These are phyloP conservation scores for Tringa solitaria DNA, from an alignment of 2,113 vertebrate species.

Conservation along the genomic window DNA sequence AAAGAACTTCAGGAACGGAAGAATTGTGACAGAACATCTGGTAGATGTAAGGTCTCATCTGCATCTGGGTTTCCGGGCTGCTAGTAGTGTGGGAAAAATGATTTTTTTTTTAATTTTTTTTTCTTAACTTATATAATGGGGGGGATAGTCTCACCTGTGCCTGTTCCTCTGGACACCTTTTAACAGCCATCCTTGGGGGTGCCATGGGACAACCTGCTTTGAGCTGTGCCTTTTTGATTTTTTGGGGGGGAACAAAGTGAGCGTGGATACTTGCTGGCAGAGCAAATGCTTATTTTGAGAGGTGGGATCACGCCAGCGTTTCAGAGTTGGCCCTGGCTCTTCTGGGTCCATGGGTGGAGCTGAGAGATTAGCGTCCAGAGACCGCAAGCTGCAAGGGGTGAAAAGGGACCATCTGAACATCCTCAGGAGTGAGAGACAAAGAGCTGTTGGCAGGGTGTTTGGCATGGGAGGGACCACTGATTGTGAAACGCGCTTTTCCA, in stretches of 20 bases:
- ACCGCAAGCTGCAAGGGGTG: neutral
- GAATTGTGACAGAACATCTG: neutral
- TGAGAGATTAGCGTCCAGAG: neutral
- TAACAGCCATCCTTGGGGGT: neutral
- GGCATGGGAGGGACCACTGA: constrained; percentile 12
- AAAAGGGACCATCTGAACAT: neutral
- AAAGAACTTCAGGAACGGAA: neutral
- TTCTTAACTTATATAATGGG: accelerated
- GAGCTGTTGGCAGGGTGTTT: neutral
- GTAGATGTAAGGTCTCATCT: neutral
- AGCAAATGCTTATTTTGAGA: neutral
- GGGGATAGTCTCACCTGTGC: neutral
- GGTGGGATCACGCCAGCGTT: accelerated
- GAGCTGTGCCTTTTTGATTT: neutral
- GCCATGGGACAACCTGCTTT: neutral
- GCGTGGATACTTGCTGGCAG: accelerated
- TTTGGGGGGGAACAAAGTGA: neutral
- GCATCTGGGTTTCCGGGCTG: neutral
- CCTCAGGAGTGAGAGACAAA: neutral
- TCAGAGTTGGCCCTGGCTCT: neutral
- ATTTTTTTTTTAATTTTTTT: neutral
- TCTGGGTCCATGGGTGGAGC: neutral
- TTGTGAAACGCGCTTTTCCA: constrained; percentile 15
- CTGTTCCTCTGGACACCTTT: neutral
- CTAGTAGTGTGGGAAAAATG: neutral